Evolutionary conservation across 2,888 invertebrate genomes (phyloP), one percentile per base, ranked within the genome.

Genomic region (Girardia tigrina): DNA sequence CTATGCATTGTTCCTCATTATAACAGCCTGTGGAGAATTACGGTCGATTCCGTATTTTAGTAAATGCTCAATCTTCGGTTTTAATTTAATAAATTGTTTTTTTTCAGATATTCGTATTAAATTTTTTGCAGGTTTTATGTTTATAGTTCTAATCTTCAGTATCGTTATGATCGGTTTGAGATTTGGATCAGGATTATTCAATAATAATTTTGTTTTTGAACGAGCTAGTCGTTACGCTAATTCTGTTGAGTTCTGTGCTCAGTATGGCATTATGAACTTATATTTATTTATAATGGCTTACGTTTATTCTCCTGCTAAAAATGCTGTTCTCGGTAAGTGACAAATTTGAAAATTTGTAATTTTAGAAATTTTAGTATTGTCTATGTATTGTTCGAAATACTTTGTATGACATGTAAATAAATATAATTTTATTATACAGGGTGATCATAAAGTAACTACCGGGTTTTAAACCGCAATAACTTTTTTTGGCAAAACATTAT

Each of bases 41-140:
- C 88, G 94, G 81, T 90, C 91, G 42, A 94, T 97, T 94, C 94
- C 95, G 78, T 95, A 91, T 86, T 95, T 97, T 85, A 94, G 94
- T 94, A 86, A 89, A n/a, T n/a, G n/a, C n/a, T n/a, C n/a, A n/a
- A n/a, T n/a, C 88, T 84, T 56, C 26, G 28, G 12, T 6, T 72
- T n/a, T n/a, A n/a, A n/a, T n/a, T n/a, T 23, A 29, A 26, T 42
- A 28, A 75, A 69, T 69, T 6, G 20, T 77, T 23, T 28, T 20
- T 71, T 87, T 87, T 0, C 86, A 94, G 94, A 94, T 86, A 88
- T 93, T 82, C 88, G 95, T 73, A 86, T 95, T 77, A 91, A 92
- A 83, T 94, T 94, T 85, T 86, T 94, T 79, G 93, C 94, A 0
- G 86, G 90, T 36, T 86, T 92, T 76, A 92, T 92, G 87, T 86